A percentile compares a stretch with the other conserved stretches of the same genome.
Evolutionary conservation across 2,888 invertebrate species (phyloP).

Genomic region (Volucella bombylans): DNA sequence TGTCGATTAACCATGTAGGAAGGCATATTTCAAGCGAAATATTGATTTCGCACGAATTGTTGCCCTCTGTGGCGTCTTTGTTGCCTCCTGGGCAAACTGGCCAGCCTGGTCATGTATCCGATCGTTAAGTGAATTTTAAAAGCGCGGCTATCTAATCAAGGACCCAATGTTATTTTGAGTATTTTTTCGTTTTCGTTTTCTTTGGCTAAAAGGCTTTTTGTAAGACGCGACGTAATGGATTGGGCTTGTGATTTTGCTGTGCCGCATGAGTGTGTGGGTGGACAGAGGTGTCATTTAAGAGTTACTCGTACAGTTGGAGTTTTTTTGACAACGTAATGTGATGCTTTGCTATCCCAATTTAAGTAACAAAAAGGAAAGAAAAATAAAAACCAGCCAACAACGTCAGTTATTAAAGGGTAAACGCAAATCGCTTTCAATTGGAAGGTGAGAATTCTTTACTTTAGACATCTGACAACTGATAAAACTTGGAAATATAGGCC

Average conservation of each 20-base stretch:
- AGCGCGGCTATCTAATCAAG: conserved; percentile 70
- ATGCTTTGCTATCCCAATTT: conserved; percentile 25
- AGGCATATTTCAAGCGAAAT: conserved; percentile 57
- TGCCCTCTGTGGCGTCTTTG: conserved; percentile 34
- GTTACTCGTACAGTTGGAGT: conserved; percentile 22
- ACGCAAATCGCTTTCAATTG: no score
- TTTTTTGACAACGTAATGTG: conserved; percentile 29
- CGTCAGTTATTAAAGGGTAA: no score
- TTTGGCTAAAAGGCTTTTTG: conserved; percentile 67
- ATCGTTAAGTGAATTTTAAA: conserved; percentile 71
- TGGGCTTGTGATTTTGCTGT: conserved; percentile 29
- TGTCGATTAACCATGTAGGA: conserved; percentile 62
- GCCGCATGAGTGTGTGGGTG: conserved; percentile 36
- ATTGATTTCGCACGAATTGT: conserved; percentile 54
- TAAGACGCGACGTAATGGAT: conserved; percentile 54
- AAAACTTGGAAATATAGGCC: no score
- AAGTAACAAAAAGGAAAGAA: no score
- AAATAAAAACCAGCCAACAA: no score
- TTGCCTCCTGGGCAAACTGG: neutral
- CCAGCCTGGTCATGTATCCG: conserved; percentile 14
- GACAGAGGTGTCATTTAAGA: conserved; percentile 42
- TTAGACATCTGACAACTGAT: no score
- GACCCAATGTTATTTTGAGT: conserved; percentile 68
- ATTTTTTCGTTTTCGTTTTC: conserved; percentile 50
- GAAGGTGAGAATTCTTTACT: no score